A percentile compares a stretch with the other conserved stretches of the same genome.
These are phyloP conservation scores for Rotaria magnacalcarata DNA, from an alignment of 2,888 invertebrate genomes.

Conservation along the genomic window DNA sequence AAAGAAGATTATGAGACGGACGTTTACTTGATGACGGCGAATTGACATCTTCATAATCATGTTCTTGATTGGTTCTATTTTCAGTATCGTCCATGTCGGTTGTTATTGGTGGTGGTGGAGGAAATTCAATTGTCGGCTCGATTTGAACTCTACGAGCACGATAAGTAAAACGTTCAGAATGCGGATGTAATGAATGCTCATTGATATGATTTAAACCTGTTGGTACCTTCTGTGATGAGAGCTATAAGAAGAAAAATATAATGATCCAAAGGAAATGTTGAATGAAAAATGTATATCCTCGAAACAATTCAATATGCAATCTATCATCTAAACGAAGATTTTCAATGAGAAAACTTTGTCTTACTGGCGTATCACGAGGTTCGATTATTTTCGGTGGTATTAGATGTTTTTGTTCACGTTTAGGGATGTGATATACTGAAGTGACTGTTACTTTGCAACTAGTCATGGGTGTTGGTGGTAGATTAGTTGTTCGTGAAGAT, in stretches of 20 bases:
- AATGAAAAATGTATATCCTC: too few species aligned
- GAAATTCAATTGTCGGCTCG: neutral
- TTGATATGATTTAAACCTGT: neutral
- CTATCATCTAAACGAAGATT: too few species aligned
- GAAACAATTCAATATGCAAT: too few species aligned
- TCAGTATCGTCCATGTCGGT: neutral
- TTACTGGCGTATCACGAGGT: neutral
- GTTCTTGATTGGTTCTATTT: neutral
- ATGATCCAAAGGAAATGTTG: too few species aligned
- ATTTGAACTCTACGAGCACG: neutral
- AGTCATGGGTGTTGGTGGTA: neutral
- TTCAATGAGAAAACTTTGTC: neutral
- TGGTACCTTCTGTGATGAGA: neutral
- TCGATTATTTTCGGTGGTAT: neutral
- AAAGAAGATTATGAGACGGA: constrained; percentile 9
- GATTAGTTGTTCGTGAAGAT: neutral
- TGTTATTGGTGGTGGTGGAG: neutral
- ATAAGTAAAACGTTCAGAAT: neutral
- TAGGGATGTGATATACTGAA: neutral
- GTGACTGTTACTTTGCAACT: constrained; percentile 3
- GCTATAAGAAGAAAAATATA: too few species aligned
- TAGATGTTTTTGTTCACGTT: neutral
- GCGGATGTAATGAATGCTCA: neutral
- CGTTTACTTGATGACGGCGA: neutral
- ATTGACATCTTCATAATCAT: constrained; percentile 16